These are phyloP conservation scores for Dromius quadrimaculatus DNA, from an alignment of 2,888 invertebrate genomes.

Conservation along the genomic window DNA sequence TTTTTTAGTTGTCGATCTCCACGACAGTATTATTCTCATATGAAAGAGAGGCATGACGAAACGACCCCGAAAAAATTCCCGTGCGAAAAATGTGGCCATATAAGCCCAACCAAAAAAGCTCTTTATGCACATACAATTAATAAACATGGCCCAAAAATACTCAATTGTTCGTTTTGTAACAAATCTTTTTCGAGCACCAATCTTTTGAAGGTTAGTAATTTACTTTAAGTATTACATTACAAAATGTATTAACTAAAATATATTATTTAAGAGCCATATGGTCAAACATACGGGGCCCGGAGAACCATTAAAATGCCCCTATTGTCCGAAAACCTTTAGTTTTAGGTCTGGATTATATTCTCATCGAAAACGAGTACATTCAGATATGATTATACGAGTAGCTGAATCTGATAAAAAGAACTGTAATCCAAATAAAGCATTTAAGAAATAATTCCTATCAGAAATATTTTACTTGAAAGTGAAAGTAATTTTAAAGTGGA, in stretches of 20 bases:
- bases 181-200: slow-evolving; percentile 40
- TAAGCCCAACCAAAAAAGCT: slow-evolving; percentile 44
- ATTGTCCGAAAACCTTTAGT: slow-evolving; percentile 44
- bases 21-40: slow-evolving; percentile 32
- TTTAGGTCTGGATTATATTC: slow-evolving; percentile 45
- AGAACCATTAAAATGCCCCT: slow-evolving; percentile 43
- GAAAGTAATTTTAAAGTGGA: no score
- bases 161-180: slow-evolving; percentile 25
- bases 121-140: slow-evolving; percentile 39
- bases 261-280: slow-evolving; percentile 45
- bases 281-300: slow-evolving; percentile 45
- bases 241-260: neutral
- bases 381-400: slow-evolving; percentile 36
- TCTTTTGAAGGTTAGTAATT: slow-evolving; percentile 36
- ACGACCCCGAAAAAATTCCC: slow-evolving; percentile 41
- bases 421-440: no score
- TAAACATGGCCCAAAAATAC: slow-evolving; percentile 44
- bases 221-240: slow-evolving; percentile 9
- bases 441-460: no score
- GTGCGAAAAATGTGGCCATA: slow-evolving; percentile 39
- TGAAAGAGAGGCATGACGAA: slow-evolving; percentile 45
- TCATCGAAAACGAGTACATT: slow-evolving; percentile 43
- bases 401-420: no score
- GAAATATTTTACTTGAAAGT: no score
- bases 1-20: slow-evolving; percentile 40